Evolutionary conservation across 1,140 invertebrate species (phyloP), one percentile per base, ranked within the genome.

Genomic region (Chymomyza costata): DNA sequence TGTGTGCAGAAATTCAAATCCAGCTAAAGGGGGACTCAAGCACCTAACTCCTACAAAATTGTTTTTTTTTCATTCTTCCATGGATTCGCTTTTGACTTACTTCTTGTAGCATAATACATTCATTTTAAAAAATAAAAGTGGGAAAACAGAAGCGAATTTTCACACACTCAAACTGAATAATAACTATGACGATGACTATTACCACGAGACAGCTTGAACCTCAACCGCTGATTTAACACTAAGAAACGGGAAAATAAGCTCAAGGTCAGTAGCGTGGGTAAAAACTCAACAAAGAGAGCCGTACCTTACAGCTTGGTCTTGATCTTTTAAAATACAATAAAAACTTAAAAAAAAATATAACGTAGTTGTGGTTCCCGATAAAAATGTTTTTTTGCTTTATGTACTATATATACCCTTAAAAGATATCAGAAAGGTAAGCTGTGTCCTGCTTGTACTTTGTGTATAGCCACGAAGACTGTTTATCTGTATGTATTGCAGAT

Each of bases 201-300:
- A 65, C 21, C 37, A 53, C n/a, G n/a, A 59, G 53, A 39, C 19
- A n/a, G n/a, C n/a, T n/a, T n/a, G n/a, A n/a, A n/a, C n/a, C 21
- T 8, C 21, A 3, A 25, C 21, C 21, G 21, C 3, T 8, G 8
- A 25, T 3, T 25, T 35, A 37, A 65, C 48, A 51, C 45, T 25
- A 55, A 41, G 35, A 80, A 80, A 81, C 53, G 50, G 51, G 34
- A 63, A 76, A 82, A 76, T 57, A 52, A 67, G 54, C 66, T 62
- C 76, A 82, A 82, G 76, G 76, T 82, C 76, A 82, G 56, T 60
- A 71, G 53, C 70, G 76, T 82, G 78, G 70, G 76, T 61, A 73
- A 58, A 59, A 5, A 43, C 19, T 10, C 31, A 31, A 15, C 35
- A 38, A 14, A 14, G 14, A 38, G 32, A n/a, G n/a, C n/a, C n/a